Conservation (phyloP, 2,113 vertebrate genomes). For the Seriola rivoliana region DNA sequence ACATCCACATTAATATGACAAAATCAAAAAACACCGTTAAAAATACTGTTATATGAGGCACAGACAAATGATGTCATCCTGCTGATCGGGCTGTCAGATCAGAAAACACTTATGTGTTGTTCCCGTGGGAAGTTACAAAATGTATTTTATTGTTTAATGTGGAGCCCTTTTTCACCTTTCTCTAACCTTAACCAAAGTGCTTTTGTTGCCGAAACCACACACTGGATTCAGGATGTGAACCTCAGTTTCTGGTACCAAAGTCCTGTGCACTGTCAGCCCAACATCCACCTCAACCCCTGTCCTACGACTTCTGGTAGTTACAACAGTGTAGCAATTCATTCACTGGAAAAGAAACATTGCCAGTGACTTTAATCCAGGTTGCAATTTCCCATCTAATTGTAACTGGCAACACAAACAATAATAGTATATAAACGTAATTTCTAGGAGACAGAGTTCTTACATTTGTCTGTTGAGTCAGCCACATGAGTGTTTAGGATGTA, state of each 20-base stretch:
- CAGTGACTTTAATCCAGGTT: slow-evolving; percentile 4
- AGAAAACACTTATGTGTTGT: background rate
- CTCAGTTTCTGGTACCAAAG: background rate
- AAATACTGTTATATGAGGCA: background rate
- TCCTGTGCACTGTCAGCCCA: background rate
- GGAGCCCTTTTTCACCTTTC: background rate
- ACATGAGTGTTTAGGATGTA: slow-evolving; percentile 18
- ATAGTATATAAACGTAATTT: slow-evolving; percentile 14
- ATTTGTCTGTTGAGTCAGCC: slow-evolving; percentile 27
- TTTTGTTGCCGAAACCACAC: background rate
- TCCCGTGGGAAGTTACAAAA: background rate
- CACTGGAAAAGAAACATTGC: background rate
- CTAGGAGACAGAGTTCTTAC: background rate
- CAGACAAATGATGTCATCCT: background rate
- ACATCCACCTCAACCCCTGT: background rate
- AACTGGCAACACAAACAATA: slow-evolving; percentile 24
- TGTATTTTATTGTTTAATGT: background rate
- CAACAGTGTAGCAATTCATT: background rate
- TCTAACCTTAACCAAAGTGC: background rate
- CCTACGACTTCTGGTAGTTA: background rate
- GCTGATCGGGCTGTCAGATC: background rate
- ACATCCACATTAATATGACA: too few species aligned
- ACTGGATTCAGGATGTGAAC: background rate
- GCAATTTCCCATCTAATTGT: slow-evolving; percentile 1
- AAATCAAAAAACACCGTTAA: background rate